Percentiles rank a stretch among this genome's conserved stretches.
Evolutionary conservation across 2,888 invertebrate genomes (phyloP).

Genomic region (Acanthosepion lycidas): DNA sequence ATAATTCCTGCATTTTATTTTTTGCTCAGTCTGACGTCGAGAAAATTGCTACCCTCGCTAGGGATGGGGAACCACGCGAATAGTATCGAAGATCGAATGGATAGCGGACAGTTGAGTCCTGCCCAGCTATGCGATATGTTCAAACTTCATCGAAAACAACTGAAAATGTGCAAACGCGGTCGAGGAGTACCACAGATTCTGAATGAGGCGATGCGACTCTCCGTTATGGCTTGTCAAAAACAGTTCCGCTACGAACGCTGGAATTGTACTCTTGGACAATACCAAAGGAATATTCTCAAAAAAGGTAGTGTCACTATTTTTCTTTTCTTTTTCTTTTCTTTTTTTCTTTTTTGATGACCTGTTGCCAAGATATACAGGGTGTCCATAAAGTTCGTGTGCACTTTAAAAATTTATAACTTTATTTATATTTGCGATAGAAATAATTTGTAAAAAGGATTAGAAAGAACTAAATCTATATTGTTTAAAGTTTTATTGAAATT

Average conservation of each 20-base stretch:
- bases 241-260: constrained; percentile 94
- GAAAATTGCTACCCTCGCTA: constrained; percentile 50
- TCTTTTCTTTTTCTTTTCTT: not conserved
- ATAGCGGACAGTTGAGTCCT: constrained; percentile 51
- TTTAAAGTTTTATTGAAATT: too few species aligned
- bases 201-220: constrained; percentile 90
- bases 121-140: constrained; percentile 64
- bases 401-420: too few species aligned
- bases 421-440: too few species aligned
- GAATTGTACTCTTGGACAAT: constrained; percentile 95
- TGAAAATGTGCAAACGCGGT: constrained; percentile 89
- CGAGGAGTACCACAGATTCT: constrained; percentile 93
- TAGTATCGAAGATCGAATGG: not conserved
- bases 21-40: constrained; percentile 52
- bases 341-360: too few species aligned
- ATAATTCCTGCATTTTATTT: not conserved
- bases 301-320: constrained; percentile 81
- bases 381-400: too few species aligned
- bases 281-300: constrained; percentile 95
- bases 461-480: too few species aligned
- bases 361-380: too few species aligned
- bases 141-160: constrained; percentile 80
- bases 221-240: constrained; percentile 93
- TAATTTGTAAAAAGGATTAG: too few species aligned
- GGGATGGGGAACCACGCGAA: constrained; percentile 47